These are phyloP conservation scores for Fundulus diaphanus DNA, from an alignment of 2,797 vertebrate genomes.

Conservation along the genomic window DNA sequence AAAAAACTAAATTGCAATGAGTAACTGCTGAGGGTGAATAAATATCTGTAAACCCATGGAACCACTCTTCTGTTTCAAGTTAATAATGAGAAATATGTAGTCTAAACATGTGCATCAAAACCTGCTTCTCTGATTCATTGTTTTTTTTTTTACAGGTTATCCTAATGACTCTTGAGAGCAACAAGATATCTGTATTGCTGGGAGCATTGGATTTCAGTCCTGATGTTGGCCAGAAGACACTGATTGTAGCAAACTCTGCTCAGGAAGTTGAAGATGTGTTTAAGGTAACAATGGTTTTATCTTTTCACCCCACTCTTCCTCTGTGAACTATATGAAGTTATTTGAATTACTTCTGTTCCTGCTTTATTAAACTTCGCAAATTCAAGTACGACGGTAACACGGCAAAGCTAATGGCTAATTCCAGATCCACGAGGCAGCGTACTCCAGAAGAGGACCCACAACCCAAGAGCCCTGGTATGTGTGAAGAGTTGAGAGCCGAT, in stretches of 20 bases:
- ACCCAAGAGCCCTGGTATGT: no score
- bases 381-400: no score
- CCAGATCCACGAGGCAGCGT: no score
- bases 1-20: no score
- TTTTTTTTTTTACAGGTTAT: constrained; percentile 75
- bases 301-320: not conserved
- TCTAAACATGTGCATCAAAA: not conserved
- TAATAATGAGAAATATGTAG: not conserved
- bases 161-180: constrained; percentile 80
- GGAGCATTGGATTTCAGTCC: constrained; percentile 81
- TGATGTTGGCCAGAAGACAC: constrained; percentile 83
- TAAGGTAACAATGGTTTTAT: constrained; percentile 75
- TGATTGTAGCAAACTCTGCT: constrained; percentile 83
- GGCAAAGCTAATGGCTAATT: no score
- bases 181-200: constrained; percentile 83
- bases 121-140: not conserved
- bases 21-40: not conserved
- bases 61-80: not conserved
- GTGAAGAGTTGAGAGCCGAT: no score
- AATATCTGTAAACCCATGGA: not conserved
- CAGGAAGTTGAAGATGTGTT: constrained; percentile 86
- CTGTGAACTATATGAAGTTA: not conserved
- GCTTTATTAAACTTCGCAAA: not conserved
- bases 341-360: not conserved
- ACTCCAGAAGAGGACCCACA: no score